A percentile compares a stretch with the other conserved stretches of the same genome.
phyloP scores from a whole-genome alignment of 2,888 invertebrate genomes.

The Apoda limacodes region DNA sequence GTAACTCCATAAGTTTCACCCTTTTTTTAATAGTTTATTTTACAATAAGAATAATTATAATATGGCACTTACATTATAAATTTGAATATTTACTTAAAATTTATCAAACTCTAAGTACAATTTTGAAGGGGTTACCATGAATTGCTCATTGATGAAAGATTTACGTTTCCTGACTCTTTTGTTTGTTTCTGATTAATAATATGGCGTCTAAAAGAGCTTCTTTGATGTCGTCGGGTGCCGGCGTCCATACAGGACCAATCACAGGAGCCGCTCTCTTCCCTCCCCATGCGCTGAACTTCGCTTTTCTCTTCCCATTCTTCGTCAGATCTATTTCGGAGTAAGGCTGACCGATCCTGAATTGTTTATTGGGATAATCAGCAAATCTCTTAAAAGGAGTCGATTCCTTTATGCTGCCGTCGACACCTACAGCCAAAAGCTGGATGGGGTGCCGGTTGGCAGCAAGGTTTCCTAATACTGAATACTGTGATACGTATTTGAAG shows the following conservation, averaged over 20 bases:
- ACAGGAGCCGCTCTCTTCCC: constrained; percentile 58
- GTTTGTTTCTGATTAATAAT: constrained; percentile 38
- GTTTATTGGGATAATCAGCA: constrained; percentile 36
- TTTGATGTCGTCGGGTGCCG: constrained; percentile 34
- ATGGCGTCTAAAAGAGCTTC: constrained; percentile 44
- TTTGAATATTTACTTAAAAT: no score
- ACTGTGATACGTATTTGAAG: constrained; percentile 45
- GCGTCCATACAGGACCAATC: constrained; percentile 61
- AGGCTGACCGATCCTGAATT: constrained; percentile 51
- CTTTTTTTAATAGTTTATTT: no score
- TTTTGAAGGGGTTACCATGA: no score
- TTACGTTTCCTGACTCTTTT: constrained; percentile 14
- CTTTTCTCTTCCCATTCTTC: constrained; percentile 58
- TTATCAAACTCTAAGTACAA: no score
- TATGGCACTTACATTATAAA: constrained; percentile 22
- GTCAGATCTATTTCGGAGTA: constrained; percentile 48
- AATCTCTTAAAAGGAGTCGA: constrained; percentile 45
- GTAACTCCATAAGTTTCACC: no score
- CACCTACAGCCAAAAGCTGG: constrained; percentile 40
- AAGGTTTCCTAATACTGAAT: constrained; percentile 34
- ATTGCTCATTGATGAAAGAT: neutral
- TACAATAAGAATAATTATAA: constrained; percentile 27
- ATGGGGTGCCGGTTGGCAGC: constrained; percentile 44
- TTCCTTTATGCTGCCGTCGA: constrained; percentile 33
- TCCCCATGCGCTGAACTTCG: constrained; percentile 61